Base-by-base conservation (phyloP, 2,113 vertebrate genomes). In the Nothoprocta pentlandii region DNA sequence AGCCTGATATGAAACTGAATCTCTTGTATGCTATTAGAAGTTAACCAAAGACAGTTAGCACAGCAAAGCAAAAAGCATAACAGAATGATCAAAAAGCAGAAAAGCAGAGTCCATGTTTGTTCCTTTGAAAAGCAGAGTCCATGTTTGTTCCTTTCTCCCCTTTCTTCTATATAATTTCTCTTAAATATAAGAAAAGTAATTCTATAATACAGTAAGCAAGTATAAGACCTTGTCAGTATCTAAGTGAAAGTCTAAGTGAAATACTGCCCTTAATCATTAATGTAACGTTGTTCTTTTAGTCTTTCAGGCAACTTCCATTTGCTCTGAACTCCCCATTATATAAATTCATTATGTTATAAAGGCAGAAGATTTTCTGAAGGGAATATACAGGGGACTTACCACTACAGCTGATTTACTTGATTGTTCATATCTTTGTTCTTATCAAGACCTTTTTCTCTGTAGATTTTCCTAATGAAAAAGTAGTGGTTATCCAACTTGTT, bases 401-500 rank as follows among this genome's bases (percentile, higher is more conserved):
- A 21, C 22, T 59, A 12, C 2, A 3, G 47, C 56, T 78, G 21
- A 41, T 4, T 42, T 1, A 2, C 14, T 54, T 85, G 54, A 70
- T 34, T 56, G 4, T 36, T 13, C 10, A 26, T 6, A 14, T 30
- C 11, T 26, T 16, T 77, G 41, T 49, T 79, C 15, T 26, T 21
- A 16, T 63, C 6, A 83, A 67, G 25, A 63, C 3, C 2, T 87
- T 90, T n/a, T 67, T 11, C 41, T 22, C 44, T 67, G 12, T 9
- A 54, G 6, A 26, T 90, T 91, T 85, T 42, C 23, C 36, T 88
- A 83, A 49, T 21, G 20, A 39, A 67, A 78, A 89, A 56, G 4
- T 0, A 0, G 4, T 47, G 10, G 4, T 4, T 86, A 12, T 67
- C 76, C 68, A 51, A 46, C 16, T 74, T 63, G 2, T 26, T 78